Percentiles rank a stretch among this genome's conserved stretches.
These are phyloP conservation scores for Parotia lawesii DNA, from an alignment of 2,113 vertebrate genomes.

Conservation along the genomic window DNA sequence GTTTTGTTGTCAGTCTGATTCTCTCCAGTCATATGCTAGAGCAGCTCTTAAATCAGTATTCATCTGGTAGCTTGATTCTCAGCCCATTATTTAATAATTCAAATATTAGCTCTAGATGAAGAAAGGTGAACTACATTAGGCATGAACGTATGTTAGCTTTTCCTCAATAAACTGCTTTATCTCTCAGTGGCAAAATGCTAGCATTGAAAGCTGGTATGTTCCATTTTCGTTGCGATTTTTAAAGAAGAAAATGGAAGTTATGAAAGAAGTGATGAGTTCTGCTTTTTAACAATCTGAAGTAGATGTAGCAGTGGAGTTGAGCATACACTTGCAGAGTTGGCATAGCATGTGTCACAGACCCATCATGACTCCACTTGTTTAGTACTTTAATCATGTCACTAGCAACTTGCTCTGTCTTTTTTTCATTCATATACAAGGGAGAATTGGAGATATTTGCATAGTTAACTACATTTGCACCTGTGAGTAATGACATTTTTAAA, in stretches of 20 bases:
- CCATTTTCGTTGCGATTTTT: background rate
- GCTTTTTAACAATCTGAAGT: background rate
- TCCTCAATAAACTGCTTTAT: background rate
- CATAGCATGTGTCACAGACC: background rate
- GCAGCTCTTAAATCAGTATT: background rate
- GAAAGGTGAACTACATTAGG: background rate
- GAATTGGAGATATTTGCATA: background rate
- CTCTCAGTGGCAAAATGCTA: background rate
- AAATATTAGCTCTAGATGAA: background rate
- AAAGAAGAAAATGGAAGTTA: background rate
- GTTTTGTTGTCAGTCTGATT: background rate
- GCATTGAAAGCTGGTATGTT: background rate
- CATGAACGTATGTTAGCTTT: background rate
- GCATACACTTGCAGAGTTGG: background rate
- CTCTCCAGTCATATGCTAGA: background rate
- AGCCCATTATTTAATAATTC: constrained; percentile 5
- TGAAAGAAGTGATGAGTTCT: background rate
- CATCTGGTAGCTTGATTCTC: background rate
- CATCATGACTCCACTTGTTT: background rate
- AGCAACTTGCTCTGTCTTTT: background rate
- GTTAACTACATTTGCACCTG: constrained; percentile 3
- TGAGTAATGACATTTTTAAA: constrained; percentile 24
- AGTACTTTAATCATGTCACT: background rate
- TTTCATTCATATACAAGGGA: background rate
- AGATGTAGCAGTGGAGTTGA: background rate